Percentiles rank a stretch among this genome's conserved stretches.
phyloP scores from a whole-genome alignment of 1,140 invertebrate genomes.

The Neotoxoptera formosana region DNA sequence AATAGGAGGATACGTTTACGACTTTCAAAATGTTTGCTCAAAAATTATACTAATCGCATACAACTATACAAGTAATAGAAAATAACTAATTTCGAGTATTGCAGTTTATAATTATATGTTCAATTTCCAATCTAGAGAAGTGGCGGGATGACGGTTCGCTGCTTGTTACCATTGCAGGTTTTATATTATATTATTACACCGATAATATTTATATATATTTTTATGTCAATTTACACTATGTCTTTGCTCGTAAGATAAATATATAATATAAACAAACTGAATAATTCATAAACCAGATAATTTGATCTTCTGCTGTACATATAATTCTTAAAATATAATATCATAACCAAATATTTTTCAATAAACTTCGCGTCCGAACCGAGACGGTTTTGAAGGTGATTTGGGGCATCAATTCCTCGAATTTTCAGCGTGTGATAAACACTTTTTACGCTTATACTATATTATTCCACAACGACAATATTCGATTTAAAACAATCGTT shows the following conservation, averaged over 20 bases:
- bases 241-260: background rate
- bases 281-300: slow-evolving; percentile 13
- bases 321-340: no score
- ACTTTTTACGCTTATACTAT: background rate
- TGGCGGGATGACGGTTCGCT: background rate
- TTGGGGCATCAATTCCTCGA: background rate
- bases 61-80: no score
- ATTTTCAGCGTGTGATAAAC: background rate
- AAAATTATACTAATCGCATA: background rate
- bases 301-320: background rate
- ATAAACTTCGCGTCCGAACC: background rate
- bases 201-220: background rate
- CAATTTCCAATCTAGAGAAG: background rate
- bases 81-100: background rate
- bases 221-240: background rate
- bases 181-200: background rate
- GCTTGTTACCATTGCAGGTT: background rate
- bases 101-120: background rate
- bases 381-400: background rate
- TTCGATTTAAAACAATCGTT: background rate
- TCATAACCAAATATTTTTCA: background rate
- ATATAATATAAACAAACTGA: slow-evolving; percentile 7
- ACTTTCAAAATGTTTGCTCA: background rate
- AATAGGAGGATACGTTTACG: no score
- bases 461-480: background rate